Percentiles rank a stretch among this genome's conserved stretches.
Evolutionary conservation across 2,113 vertebrate genomes (phyloP).

Genomic region (Bettongia penicillata): DNA sequence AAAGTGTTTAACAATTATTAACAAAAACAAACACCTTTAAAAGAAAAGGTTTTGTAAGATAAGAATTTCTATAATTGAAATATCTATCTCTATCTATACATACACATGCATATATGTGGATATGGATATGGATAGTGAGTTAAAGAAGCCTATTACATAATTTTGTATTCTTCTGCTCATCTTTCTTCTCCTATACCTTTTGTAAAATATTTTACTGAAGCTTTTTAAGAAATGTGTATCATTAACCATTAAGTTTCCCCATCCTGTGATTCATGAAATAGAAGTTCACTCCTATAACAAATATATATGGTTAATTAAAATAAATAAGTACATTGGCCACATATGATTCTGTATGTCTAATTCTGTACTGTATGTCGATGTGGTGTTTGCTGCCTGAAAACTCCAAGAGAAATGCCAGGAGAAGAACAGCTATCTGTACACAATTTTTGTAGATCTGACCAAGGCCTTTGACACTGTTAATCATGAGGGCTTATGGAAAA

Average conservation of each 20-base stretch:
- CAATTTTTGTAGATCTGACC: no score
- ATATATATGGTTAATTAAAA: no score
- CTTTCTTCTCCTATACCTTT: background rate
- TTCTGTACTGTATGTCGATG: background rate
- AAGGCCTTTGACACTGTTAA: no score
- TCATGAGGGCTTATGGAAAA: no score
- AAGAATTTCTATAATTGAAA: background rate
- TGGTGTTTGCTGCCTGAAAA: no score
- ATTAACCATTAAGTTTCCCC: no score
- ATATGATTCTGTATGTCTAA: background rate
- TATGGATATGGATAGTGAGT: background rate
- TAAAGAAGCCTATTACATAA: background rate
- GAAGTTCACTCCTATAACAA: no score
- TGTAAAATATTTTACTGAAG: no score
- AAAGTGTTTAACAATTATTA: background rate
- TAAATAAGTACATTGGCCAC: background rate
- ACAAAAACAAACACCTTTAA: background rate
- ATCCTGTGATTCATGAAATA: no score
- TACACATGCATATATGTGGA: background rate
- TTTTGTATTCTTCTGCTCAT: background rate
- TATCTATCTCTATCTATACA: background rate
- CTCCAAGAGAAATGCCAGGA: no score
- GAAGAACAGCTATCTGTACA: no score
- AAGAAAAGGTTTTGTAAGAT: background rate
- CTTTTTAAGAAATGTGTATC: no score